phyloP scores from a whole-genome alignment of 2,888 invertebrate species.

The Eumacrocentrus americanus region DNA sequence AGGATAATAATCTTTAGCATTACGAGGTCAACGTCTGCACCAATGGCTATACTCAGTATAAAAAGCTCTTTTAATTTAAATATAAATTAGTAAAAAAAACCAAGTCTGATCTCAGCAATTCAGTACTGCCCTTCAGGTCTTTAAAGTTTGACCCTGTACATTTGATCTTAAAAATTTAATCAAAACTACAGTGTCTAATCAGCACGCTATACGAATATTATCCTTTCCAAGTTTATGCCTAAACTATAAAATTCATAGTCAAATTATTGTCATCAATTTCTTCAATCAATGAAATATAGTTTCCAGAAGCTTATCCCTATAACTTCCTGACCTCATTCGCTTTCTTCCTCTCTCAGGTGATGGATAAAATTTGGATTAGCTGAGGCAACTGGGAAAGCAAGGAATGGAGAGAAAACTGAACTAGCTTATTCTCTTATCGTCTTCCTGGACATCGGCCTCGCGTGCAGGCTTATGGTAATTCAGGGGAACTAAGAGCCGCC shows the following conservation, averaged over 20 bases:
- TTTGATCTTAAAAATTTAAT: conserved; percentile 29
- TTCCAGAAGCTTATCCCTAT: too few relatives aligned
- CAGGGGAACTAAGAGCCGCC: conserved; percentile 47
- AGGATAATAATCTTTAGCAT: neutral
- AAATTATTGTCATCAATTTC: neutral
- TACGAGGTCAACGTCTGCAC: neutral
- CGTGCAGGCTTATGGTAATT: conserved; percentile 60
- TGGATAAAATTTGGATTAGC: neutral
- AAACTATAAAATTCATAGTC: neutral
- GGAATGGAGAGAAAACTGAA: conserved; percentile 17
- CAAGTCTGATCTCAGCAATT: conserved; percentile 14
- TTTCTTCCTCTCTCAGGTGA: neutral
- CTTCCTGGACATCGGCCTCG: conserved; percentile 56
- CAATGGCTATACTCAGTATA: too few relatives aligned
- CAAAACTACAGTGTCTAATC: conserved; percentile 19
- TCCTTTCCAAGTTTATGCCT: conserved; percentile 4
- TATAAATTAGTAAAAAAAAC: neutral
- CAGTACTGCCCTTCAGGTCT: conserved; percentile 9
- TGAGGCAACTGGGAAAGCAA: neutral
- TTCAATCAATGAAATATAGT: too few relatives aligned
- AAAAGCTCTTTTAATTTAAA: too few relatives aligned
- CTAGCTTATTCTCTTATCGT: conserved; percentile 51
- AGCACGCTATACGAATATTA: conserved; percentile 26
- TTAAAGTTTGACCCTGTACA: too few relatives aligned
- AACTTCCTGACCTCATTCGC: neutral